Evolutionary conservation across 1,140 invertebrate genomes (phyloP), one percentile per base, ranked within the genome.

Genomic region (Helicoverpa zea): DNA sequence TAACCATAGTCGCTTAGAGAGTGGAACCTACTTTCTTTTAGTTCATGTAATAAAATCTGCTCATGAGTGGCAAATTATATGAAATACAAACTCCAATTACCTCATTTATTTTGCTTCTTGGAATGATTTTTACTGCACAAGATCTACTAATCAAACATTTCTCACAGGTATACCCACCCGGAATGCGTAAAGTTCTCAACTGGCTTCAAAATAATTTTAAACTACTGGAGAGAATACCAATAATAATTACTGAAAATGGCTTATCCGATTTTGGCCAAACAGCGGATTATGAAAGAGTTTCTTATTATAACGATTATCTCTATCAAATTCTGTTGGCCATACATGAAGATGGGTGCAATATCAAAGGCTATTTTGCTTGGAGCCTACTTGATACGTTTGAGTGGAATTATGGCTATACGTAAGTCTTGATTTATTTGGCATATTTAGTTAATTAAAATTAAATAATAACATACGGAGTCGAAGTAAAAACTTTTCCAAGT

Each of bases 161-260:
- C 30, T 87, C 86, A 3, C 78, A 96, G 96, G 95, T 96, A 12
- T 94, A 96, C 76, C 97, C 97, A 13, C 96, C 95, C 85, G 97
- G 97, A 12, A 96, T 98, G 56, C 94, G 97, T 56, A 96, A 96
- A 86, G 89, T 97, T 23, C 87, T 98, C 29, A 97, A 96, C 83
- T 97, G 96, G 96, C 96, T 98, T 63, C 96, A 96, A 77, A 94
- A 96, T 11, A 95, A 96, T 76, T 98, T 98, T 85, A 96, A 96
- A 12, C 13, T 35, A 10, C 14, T 58, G 95, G 96, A 87, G 3
- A 81, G 80, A 64, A 95, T 96, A 13, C 95, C 96, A 58, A 96
- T 98, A 18, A 96, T 97, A 56, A 95, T 98, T 0, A 97, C 97
- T 1, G 97, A 98, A 95, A 98, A 98, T 88, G 97, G 97, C 7